Evolutionary conservation across 2,113 vertebrate species (phyloP), one percentile per base, ranked within the genome.

Genomic region (Pedionomus torquatus): DNA sequence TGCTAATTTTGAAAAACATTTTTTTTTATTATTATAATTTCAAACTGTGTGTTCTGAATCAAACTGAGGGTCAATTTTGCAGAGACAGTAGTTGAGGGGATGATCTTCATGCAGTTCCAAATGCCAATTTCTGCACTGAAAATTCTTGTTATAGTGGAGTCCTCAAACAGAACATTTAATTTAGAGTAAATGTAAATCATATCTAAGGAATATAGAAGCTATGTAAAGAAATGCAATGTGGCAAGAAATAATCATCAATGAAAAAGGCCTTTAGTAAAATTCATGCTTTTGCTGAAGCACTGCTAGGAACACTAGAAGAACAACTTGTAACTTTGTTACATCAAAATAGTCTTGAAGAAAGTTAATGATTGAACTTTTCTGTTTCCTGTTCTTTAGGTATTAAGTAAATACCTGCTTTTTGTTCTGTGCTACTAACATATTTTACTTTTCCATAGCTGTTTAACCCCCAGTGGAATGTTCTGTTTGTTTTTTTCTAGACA

Each of bases 181-280:
- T 52, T 70, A 78, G 17, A 87, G 26, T 35, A 10, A 70, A 92
- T 37, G 5, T 54, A 65, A 60, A 80, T 58, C 5, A 30, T 57
- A 80, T 11, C 8, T 64, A 91, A 79, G 3, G 5, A 5, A 30
- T 66, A 64, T 7, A 55, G 30, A 69, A 61, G 2, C n/a, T 69
- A 3, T 58, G 35, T 37, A 57, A 93, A 66, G 14, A 89, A 54
- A 8, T 41, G 3, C 5, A 44, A 0, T 0, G 1, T 49, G 2
- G 1, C 61, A 70, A 77, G 33, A 83, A 95, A 64, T 18, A 75
- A 35, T 2, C 4, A 51, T 18, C 33, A 51, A 64, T 39, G 11
- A 57, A 72, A 71, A 89, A 8, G 2, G n/a, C 12, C 6, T 60
- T 10, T 46, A 39, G 8, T 33, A 49, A 90, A 89, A 81, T 16